Evolutionary conservation across 2,797 vertebrate genomes (phyloP).

Genomic region (Antennarius maculatus): DNA sequence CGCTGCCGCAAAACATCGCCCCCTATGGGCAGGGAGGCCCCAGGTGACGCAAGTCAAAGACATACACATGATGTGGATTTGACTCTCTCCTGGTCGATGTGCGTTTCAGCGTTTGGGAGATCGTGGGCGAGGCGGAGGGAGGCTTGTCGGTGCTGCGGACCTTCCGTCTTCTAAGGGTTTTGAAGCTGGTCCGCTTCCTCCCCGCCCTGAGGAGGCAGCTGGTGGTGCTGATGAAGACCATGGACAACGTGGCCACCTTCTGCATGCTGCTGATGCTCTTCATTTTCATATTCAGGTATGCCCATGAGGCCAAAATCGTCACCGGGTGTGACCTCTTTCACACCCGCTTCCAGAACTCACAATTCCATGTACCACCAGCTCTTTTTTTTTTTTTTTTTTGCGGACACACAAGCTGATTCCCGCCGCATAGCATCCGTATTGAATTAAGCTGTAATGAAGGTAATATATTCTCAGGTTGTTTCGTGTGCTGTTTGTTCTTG

Average conservation of each 20-base stretch:
- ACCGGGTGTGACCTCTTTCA: conserved; percentile 1
- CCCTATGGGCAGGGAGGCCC: too few relatives aligned
- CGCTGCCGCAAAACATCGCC: too few relatives aligned
- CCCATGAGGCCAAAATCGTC: neutral
- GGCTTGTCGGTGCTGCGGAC: conserved; percentile 91
- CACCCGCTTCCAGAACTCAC: conserved; percentile 5
- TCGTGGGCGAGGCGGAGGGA: conserved; percentile 88
- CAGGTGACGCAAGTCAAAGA: neutral
- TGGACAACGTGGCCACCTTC: conserved; percentile 95
- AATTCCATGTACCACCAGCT: conserved; percentile 14
- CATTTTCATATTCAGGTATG: conserved; percentile 94
- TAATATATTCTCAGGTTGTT: conserved; percentile 22
- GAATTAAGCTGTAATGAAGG: conserved; percentile 34
- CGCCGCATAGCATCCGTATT: conserved; percentile 20
- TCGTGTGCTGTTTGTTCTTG: conserved; percentile 32
- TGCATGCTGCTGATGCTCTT: conserved; percentile 93
- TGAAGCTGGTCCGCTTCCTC: conserved; percentile 93
- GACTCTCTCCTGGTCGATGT: conserved; percentile 17
- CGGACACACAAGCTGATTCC: neutral
- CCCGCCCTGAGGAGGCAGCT: conserved; percentile 91
- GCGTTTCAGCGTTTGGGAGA: conserved; percentile 89
- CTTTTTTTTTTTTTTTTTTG: conserved; percentile 6
- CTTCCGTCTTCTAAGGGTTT: conserved; percentile 90
- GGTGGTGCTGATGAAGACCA: conserved; percentile 94
- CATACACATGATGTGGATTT: conserved; percentile 22